Evolutionary conservation across 2,888 invertebrate genomes (phyloP), one percentile per base, ranked within the genome.

Genomic region (Agrenia bidenticulata): DNA sequence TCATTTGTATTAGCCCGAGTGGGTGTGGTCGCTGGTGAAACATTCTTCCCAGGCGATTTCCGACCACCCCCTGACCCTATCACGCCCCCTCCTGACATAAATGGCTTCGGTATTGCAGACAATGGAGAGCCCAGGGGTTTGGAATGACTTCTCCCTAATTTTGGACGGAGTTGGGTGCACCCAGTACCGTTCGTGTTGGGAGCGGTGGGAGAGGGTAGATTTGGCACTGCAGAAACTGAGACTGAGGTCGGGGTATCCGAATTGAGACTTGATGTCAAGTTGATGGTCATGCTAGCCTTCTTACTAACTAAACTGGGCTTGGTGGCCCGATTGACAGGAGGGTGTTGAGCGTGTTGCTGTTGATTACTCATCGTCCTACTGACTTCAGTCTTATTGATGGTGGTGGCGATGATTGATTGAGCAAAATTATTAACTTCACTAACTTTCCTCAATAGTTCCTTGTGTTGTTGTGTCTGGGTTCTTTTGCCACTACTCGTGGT

Each of bases 221-320:
- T n/a, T n/a, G n/a, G n/a, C n/a, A n/a, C n/a, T n/a, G 32, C 32
- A 32, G 11, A 4, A 32, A 32, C 32, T 7, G 4, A 11, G 32
- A 7, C 32, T 11, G 32, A 32, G 11, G 4, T 32, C 32, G 4
- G 32, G 32, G n/a, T n/a, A n/a, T n/a, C n/a, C n/a, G n/a, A n/a
- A n/a, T 32, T 32, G 5, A 42, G 53, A 39, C 17, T 42, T 41
- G 60, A 50, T 1, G 58, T 24, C 45, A 73, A 63, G 57, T 74
- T 74, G 42, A 74, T 73, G 51, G 70, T 69, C 72, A 74, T 61
- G 60, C 69, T 71, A 39, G 74, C 70, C 63, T 71, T 74, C 62
- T 73, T 74, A 26, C 62, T 61, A 21, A 58, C 54, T 23, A 66
- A 42, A 11, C 51, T 37, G 17, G 70, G 62, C 41, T 61, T 55